Base-by-base conservation (phyloP, 2,888 invertebrate species). In the Scaptomyza flava region DNA sequence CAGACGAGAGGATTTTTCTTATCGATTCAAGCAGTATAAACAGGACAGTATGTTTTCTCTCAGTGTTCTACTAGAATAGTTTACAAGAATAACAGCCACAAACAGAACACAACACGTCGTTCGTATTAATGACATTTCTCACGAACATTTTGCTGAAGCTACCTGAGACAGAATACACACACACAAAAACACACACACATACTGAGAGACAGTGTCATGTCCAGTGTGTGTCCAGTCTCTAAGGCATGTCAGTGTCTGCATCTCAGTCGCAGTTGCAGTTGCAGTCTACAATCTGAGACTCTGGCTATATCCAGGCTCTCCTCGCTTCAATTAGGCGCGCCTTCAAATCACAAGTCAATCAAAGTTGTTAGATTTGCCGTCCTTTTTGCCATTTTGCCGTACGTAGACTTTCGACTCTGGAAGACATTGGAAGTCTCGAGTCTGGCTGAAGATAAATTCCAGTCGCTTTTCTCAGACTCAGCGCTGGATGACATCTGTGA, bases 261-360 rank as follows among this genome's bases (percentile, higher is more conserved):
- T 74, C 42, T 30, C 42, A 14, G 59, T 53, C 38, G 33, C 68
- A 58, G 34, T 58, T 46, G 23, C 46, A 17, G 23, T 30, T 27
- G 47, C 50, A 51, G 46, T 53, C 50, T 30, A 23, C n/a, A 8
- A 12, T 38, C 41, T 9, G 9, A 36, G 41, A 58, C 57, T 62
- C 34, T 76, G 61, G 66, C 31, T 9, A 9, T 33, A 14, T 6
- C 7, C 66, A 62, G 60, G 62, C 77, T 75, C 54, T 79, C 62
- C 73, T 82, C 77, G 87, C 87, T 84, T 90, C 89, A 90, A 90
- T 89, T 89, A 89, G 89, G 89, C 81, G 87, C 85, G 89, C 87
- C 89, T 89, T 87, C 90, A 87, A 87, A 89, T 89, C 90, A 90
- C 90, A 90, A 90, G 90, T 90, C 90, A 90, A 90, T 90, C 91